These are phyloP conservation scores for Zaprionus camerounensis DNA, from an alignment of 1,140 invertebrate genomes.

Conservation along the genomic window DNA sequence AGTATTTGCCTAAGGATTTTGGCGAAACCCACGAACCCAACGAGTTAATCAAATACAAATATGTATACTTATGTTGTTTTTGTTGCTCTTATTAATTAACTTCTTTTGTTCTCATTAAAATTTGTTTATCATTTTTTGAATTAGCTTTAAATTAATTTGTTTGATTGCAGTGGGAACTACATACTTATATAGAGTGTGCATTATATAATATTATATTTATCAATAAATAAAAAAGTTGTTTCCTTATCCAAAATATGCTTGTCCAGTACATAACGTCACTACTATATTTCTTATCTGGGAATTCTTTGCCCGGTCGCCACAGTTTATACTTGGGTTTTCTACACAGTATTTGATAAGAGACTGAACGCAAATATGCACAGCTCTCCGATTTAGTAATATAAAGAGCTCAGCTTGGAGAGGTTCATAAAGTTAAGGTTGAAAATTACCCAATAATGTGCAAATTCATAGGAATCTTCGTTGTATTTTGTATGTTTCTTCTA, in stretches of 20 bases:
- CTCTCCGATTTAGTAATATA: neutral
- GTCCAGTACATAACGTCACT: neutral
- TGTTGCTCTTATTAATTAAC: constrained; percentile 59
- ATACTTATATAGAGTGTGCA: neutral
- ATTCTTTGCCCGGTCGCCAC: neutral
- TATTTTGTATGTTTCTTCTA: neutral
- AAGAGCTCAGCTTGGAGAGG: constrained; percentile 1
- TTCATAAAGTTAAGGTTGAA: neutral
- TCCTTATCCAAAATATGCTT: neutral
- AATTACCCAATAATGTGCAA: neutral
- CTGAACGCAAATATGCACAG: neutral
- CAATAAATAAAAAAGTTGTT: neutral
- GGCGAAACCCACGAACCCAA: neutral
- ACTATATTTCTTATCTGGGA: neutral
- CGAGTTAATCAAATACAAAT: constrained; percentile 10
- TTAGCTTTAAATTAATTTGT: neutral
- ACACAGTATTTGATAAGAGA: neutral
- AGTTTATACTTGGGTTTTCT: neutral
- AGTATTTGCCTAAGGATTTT: too few species aligned
- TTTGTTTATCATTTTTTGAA: constrained; percentile 61
- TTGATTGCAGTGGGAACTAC: constrained; percentile 7
- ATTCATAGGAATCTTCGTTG: neutral
- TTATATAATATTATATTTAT: neutral
- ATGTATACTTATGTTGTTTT: constrained; percentile 34
- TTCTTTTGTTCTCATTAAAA: constrained; percentile 71